These are phyloP conservation scores for Helarctos malayanus DNA, from an alignment of 2,797 vertebrate genomes.

Conservation along the genomic window DNA sequence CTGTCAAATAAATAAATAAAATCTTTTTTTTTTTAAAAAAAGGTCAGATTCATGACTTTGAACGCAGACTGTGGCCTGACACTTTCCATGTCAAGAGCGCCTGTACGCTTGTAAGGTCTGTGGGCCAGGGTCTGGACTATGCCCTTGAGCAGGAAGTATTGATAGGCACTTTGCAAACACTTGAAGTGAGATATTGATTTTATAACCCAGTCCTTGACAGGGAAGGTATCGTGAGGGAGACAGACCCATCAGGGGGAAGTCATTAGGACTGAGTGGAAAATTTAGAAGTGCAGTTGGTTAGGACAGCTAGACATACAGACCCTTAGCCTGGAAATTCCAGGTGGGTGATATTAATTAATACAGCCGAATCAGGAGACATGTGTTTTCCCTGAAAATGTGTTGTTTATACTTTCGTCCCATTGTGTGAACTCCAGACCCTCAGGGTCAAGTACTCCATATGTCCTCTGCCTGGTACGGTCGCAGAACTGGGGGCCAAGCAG, in stretches of 20 bases:
- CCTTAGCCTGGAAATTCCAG: constrained; percentile 69
- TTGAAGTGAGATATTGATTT: background rate
- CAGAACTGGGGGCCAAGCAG: background rate
- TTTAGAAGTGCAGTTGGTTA: background rate
- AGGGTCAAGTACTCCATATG: background rate
- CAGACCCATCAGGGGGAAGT: background rate
- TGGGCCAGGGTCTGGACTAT: background rate
- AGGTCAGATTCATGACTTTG: background rate
- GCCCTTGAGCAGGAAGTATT: background rate
- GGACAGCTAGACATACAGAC: constrained; percentile 5
- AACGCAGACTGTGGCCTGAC: background rate
- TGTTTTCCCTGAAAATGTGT: constrained; percentile 37
- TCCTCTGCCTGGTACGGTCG: background rate
- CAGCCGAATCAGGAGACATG: background rate
- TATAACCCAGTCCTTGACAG: background rate
- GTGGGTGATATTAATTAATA: background rate
- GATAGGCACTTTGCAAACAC: background rate
- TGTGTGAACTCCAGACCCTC: background rate
- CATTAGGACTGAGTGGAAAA: background rate
- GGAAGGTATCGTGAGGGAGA: background rate
- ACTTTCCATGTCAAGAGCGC: fast-evolving
- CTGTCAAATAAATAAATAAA: no score
- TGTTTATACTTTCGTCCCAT: constrained; percentile 41
- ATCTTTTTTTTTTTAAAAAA: no score
- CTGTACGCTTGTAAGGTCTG: fast-evolving